Conservation (phyloP, 2,113 vertebrate species). For the Rallus limicola region DNA sequence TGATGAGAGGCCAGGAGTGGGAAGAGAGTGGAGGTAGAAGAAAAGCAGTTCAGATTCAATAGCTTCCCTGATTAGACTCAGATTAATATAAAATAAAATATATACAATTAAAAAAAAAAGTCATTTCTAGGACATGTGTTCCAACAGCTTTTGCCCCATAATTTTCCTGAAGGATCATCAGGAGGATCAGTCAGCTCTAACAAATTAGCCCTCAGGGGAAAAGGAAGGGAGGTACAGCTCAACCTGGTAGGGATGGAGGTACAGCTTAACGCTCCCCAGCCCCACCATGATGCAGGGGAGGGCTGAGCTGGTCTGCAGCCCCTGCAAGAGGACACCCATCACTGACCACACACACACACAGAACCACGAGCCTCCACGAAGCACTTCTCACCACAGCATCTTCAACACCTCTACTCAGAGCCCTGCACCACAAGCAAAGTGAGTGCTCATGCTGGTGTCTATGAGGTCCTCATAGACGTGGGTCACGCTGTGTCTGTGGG, state of each 20-base stretch:
- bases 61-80: neutral
- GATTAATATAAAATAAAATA: neutral
- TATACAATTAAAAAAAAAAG: neutral
- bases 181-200: neutral
- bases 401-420: neutral
- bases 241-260: neutral
- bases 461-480: neutral
- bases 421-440: neutral
- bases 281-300: fast-evolving
- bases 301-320: neutral
- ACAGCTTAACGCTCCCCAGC: neutral
- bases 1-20: neutral
- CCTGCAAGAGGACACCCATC: neutral
- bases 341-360: neutral
- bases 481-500: neutral
- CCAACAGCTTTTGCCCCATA: neutral
- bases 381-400: neutral
- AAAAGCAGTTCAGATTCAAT: neutral
- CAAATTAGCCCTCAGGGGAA: neutral
- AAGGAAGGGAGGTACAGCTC: too few species aligned
- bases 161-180: neutral
- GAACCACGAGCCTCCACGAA: neutral
- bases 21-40: neutral
- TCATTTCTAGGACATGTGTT: neutral
- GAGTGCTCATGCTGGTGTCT: neutral